Conservation (phyloP, 2,888 invertebrate genomes). For the Adelognathus sp. region DNA sequence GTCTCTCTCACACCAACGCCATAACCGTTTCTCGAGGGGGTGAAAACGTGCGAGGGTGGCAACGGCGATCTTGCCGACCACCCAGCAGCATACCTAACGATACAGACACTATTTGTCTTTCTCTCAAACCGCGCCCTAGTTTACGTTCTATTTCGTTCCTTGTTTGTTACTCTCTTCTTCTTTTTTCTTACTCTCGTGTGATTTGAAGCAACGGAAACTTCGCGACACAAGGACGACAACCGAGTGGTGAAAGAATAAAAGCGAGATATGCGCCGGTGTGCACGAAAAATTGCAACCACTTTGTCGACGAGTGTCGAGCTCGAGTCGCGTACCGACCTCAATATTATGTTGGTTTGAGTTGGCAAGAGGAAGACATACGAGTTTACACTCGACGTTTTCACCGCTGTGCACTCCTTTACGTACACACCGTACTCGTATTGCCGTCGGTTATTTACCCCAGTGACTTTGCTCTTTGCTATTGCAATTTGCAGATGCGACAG, state of each 20-base stretch:
- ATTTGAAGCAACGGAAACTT: background rate
- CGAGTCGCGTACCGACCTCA: constrained; percentile 7
- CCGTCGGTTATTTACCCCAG: constrained; percentile 2
- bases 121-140: background rate
- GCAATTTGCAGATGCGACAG: background rate
- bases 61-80: background rate
- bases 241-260: background rate
- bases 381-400: constrained; percentile 10
- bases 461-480: constrained; percentile 1
- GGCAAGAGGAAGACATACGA: constrained; percentile 17
- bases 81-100: constrained; percentile 1
- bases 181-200: background rate
- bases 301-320: constrained; percentile 22
- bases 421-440: background rate
- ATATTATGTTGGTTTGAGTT: constrained; percentile 21
- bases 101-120: constrained; percentile 14
- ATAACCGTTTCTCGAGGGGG: background rate
- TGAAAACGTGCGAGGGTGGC: background rate
- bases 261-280: background rate
- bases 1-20: background rate
- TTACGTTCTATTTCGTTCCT: background rate
- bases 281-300: constrained; percentile 34
- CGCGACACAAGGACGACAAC: background rate
- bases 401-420: background rate
- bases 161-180: background rate